Conservation (phyloP, 2,113 vertebrate species). For the Rallus limicola region DNA sequence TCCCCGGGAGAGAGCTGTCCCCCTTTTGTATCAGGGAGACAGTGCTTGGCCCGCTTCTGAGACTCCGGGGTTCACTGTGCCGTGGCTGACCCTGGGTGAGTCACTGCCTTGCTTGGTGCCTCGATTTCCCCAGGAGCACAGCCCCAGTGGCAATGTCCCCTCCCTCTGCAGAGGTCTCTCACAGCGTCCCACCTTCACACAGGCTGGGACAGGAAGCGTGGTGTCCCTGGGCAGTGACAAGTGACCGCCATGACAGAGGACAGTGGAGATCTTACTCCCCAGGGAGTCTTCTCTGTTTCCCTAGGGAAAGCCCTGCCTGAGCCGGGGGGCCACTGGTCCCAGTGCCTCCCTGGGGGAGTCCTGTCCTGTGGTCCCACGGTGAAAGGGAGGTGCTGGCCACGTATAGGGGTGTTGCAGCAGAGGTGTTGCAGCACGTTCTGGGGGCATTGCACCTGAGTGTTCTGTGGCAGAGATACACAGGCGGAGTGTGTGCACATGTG, state of each 20-base stretch:
- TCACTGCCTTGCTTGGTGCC: not conserved
- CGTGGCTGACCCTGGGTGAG: fast-evolving
- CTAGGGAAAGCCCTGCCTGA: not conserved
- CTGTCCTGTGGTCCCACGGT: not conserved
- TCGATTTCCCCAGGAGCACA: not conserved
- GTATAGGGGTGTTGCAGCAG: not conserved
- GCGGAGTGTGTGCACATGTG: not conserved
- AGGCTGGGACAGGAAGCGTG: not conserved
- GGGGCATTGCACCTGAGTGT: not conserved
- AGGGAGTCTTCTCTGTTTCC: not conserved
- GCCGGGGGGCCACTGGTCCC: not conserved
- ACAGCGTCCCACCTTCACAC: not conserved
- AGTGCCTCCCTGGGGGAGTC: fast-evolving
- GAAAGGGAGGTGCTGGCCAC: not conserved
- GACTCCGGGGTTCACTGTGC: not conserved
- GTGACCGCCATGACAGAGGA: not conserved
- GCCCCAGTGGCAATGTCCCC: not conserved
- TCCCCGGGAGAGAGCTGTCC: not conserved
- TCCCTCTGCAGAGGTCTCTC: not conserved
- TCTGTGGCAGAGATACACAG: not conserved
- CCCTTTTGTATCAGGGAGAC: not conserved
- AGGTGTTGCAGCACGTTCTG: not conserved
- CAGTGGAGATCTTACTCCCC: not conserved
- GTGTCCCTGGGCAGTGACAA: not conserved
- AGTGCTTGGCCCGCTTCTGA: not conserved